phyloP scores from a whole-genome alignment of 1,140 invertebrate genomes.

The Mizuhopecten yessoensis region DNA sequence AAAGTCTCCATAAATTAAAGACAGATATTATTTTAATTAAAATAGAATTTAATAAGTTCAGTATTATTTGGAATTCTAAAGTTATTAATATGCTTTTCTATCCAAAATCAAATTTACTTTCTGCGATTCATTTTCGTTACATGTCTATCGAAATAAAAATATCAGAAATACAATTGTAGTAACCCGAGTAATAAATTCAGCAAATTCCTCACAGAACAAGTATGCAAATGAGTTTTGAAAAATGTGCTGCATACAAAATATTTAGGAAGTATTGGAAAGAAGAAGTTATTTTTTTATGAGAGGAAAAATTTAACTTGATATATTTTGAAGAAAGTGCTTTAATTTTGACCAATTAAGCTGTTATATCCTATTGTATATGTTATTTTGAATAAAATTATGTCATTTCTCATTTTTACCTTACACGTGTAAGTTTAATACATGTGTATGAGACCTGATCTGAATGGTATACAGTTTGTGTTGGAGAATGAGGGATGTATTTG shows the following conservation, averaged over 20 bases:
- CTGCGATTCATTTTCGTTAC: neutral
- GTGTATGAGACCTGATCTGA: neutral
- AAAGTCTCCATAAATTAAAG: neutral
- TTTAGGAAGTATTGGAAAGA: neutral
- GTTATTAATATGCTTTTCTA: neutral
- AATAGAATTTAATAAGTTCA: neutral
- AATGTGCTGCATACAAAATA: neutral
- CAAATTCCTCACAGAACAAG: too few species aligned
- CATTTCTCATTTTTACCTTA: neutral
- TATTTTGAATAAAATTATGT: neutral
- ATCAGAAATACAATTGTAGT: too few species aligned
- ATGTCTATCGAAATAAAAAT: too few species aligned
- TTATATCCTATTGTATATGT: neutral
- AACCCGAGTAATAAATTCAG: too few species aligned
- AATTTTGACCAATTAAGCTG: neutral
- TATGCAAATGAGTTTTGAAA: neutral
- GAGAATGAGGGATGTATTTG: neutral
- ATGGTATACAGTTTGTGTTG: slow-evolving; percentile 5
- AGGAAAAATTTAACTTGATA: neutral
- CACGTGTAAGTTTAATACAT: neutral
- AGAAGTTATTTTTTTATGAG: neutral
- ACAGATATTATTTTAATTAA: neutral
- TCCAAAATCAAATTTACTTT: neutral
- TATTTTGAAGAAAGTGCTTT: neutral
- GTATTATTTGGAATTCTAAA: neutral